These are phyloP conservation scores for Dasyurus viverrinus DNA, from an alignment of 2,113 vertebrate genomes.

Conservation along the genomic window DNA sequence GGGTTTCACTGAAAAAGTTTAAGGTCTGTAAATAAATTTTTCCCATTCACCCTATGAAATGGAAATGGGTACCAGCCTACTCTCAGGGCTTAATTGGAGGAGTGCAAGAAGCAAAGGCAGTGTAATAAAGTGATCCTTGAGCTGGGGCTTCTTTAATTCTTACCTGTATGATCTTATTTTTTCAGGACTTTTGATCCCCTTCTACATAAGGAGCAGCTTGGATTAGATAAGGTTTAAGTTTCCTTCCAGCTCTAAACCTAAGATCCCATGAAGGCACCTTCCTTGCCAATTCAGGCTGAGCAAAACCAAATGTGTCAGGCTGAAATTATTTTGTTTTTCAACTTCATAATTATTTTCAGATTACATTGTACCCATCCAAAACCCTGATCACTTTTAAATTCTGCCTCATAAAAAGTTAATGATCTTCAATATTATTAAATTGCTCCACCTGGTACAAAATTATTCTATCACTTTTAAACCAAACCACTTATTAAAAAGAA, in stretches of 20 bases:
- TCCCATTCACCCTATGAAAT: neutral
- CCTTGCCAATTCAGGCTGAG: neutral
- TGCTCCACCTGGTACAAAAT: neutral
- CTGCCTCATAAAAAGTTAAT: conserved; percentile 35
- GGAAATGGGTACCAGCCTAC: neutral
- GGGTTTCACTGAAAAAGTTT: neutral
- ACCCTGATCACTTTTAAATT: conserved; percentile 30
- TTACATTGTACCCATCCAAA: neutral
- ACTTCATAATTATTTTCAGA: conserved; percentile 8
- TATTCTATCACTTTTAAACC: neutral
- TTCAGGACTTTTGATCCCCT: neutral
- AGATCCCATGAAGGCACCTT: conserved; percentile 51
- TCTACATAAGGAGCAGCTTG: neutral
- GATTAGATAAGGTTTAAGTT: neutral
- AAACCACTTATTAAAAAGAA: neutral
- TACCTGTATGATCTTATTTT: neutral
- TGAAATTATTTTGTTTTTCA: neutral
- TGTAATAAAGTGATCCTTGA: neutral
- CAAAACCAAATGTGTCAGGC: fast-evolving
- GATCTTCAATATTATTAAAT: conserved; percentile 1
- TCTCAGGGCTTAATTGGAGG: neutral
- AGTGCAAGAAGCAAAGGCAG: neutral
- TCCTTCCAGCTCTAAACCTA: neutral
- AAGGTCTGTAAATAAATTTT: neutral
- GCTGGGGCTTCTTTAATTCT: neutral